Evolutionary conservation across 2,888 invertebrate genomes (phyloP).

Genomic region (Heliconius hortense): DNA sequence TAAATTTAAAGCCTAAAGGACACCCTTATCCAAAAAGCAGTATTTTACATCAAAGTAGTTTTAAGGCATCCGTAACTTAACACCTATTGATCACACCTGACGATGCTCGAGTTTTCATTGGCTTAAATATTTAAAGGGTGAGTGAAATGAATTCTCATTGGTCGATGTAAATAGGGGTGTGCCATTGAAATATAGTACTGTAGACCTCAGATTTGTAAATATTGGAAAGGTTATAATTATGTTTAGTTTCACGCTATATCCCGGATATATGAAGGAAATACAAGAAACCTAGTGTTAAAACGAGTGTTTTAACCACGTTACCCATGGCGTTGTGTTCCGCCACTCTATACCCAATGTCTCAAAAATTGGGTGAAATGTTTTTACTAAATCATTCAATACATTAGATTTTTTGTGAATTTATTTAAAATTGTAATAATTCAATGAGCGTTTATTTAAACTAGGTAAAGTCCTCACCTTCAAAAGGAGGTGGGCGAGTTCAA

Average conservation of each 20-base stretch:
- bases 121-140: slow-evolving; percentile 59
- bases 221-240: slow-evolving; percentile 4
- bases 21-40: slow-evolving; percentile 15
- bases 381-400: too few relatives aligned
- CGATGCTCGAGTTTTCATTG: slow-evolving; percentile 52
- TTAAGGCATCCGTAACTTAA: slow-evolving; percentile 53
- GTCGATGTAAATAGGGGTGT: slow-evolving; percentile 59
- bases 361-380: too few relatives aligned
- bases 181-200: slow-evolving; percentile 16
- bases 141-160: slow-evolving; percentile 56
- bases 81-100: slow-evolving; percentile 66
- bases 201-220: background rate
- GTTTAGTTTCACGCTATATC: background rate
- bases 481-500: too few relatives aligned
- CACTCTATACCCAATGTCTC: background rate
- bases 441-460: too few relatives aligned
- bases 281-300: too few relatives aligned
- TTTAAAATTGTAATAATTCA: too few relatives aligned
- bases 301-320: too few relatives aligned
- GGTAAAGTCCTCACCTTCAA: too few relatives aligned
- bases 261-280: background rate
- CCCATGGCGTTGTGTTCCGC: background rate
- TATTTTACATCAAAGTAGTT: slow-evolving; percentile 31
- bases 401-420: too few relatives aligned
- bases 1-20: slow-evolving; percentile 7